A percentile compares a stretch with the other conserved stretches of the same genome.
phyloP scores from a whole-genome alignment of 2,797 vertebrate genomes.

The Chrysolophus pictus region DNA sequence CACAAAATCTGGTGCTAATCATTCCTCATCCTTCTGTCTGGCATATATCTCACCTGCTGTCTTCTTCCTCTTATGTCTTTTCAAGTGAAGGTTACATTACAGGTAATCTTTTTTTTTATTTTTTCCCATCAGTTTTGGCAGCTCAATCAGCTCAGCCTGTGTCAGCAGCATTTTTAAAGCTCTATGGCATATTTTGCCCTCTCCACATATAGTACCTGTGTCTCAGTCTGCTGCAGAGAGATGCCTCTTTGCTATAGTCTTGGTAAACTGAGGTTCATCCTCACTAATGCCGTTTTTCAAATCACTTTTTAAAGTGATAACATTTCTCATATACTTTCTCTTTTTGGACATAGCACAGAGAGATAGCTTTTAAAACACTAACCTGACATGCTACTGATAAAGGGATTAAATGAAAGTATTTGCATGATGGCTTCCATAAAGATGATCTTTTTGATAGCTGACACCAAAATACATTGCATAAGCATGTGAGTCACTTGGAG shows the following conservation, averaged over 20 bases:
- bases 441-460: slow-evolving; percentile 40
- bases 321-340: neutral
- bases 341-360: neutral
- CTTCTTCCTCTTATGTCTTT: neutral
- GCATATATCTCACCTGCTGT: neutral
- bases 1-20: neutral
- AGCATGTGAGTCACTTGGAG: slow-evolving; percentile 1
- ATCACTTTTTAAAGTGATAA: neutral
- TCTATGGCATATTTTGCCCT: neutral
- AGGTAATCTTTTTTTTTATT: neutral
- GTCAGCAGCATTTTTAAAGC: neutral
- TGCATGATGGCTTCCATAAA: slow-evolving; percentile 37
- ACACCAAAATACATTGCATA: slow-evolving; percentile 38
- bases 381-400: slow-evolving; percentile 55
- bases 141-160: neutral
- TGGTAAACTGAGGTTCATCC: neutral
- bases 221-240: neutral
- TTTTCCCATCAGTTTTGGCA: neutral
- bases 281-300: neutral
- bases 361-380: slow-evolving; percentile 40
- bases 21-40: neutral
- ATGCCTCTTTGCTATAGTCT: neutral
- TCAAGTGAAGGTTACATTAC: neutral
- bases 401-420: slow-evolving; percentile 52
- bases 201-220: neutral